Evolutionary conservation across 2,113 vertebrate genomes (phyloP).

Genomic region (Pionites leucogaster): DNA sequence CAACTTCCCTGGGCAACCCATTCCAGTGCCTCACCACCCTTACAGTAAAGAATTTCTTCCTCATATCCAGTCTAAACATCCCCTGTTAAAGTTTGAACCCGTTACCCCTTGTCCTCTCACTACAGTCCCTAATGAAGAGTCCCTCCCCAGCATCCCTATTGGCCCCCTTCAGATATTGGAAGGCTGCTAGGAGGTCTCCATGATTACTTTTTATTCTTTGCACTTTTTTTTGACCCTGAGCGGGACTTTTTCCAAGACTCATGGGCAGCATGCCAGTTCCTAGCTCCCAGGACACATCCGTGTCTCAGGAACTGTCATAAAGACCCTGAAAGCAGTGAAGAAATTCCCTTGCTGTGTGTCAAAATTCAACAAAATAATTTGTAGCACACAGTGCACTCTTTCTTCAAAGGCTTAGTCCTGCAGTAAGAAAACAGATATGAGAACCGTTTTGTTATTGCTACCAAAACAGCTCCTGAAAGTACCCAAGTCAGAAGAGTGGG

Average conservation of each 20-base stretch:
- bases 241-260: not conserved
- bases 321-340: not conserved
- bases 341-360: not conserved
- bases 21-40: no score
- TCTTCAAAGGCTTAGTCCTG: not conserved
- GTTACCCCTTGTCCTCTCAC: no score
- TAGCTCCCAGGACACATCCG: not conserved
- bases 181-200: no score
- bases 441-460: not conserved
- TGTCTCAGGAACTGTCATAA: not conserved
- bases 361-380: not conserved
- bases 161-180: no score
- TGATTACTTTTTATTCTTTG: not conserved
- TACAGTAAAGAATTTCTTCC: no score
- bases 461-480: not conserved
- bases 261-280: not conserved
- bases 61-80: no score
- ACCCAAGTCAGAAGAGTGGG: not conserved
- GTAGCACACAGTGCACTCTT: not conserved
- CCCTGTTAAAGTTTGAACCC: no score
- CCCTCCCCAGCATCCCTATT: no score
- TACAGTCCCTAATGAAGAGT: no score
- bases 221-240: not conserved
- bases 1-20: no score
- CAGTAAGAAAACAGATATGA: not conserved